These are phyloP conservation scores for Crotalus viridis DNA, from an alignment of 2,113 vertebrate species.

Conservation along the genomic window DNA sequence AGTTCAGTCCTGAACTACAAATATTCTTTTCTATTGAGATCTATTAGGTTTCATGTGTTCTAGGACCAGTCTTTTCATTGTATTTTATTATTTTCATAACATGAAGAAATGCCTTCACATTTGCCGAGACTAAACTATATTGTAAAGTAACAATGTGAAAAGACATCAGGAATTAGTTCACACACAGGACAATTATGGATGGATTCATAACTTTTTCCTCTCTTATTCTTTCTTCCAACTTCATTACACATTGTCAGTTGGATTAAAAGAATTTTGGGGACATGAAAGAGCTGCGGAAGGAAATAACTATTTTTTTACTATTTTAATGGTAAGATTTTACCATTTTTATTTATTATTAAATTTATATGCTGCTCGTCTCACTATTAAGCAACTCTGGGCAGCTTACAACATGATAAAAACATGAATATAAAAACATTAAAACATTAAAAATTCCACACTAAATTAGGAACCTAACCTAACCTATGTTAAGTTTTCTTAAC, in stretches of 20 bases:
- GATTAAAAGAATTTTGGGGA: not conserved
- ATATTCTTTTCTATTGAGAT: not conserved
- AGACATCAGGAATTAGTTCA: not conserved
- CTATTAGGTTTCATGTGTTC: not conserved
- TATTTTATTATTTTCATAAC: not conserved
- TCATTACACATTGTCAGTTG: not conserved
- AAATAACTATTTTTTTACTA: not conserved
- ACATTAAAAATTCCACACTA: not conserved
- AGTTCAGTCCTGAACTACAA: not conserved
- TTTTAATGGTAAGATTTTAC: not conserved
- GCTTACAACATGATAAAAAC: not conserved
- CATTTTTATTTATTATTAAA: not conserved
- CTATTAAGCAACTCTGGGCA: not conserved
- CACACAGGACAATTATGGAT: not conserved
- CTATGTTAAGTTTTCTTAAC: not conserved
- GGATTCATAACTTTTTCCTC: not conserved
- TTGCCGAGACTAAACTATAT: not conserved
- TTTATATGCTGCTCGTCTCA: not conserved
- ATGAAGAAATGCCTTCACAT: not conserved
- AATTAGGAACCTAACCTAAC: not conserved
- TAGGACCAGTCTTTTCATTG: not conserved
- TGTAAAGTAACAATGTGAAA: not conserved
- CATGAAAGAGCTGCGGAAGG: not conserved
- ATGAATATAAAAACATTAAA: not conserved
- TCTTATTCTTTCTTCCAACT: not conserved